phyloP scores from a whole-genome alignment of 1,140 invertebrate species.

The Formica exsecta region DNA sequence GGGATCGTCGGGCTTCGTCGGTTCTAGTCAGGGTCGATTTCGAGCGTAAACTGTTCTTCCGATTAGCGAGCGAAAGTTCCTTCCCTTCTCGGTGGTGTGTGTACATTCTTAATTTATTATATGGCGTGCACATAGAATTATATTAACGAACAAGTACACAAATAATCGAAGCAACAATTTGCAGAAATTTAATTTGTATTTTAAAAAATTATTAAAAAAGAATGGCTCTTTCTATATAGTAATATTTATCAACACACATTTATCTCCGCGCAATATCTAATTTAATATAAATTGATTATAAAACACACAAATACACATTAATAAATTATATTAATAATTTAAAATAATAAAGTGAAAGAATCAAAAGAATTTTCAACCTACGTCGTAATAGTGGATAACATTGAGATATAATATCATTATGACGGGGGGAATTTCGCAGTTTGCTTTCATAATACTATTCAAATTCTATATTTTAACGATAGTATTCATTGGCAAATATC shows the following conservation, averaged over 20 bases:
- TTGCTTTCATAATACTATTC: conserved; percentile 16
- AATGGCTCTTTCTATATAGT: neutral
- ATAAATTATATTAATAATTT: neutral
- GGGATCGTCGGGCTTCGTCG: conserved; percentile 66
- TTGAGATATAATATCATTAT: conserved; percentile 22
- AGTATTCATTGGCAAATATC: conserved; percentile 1
- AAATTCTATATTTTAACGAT: conserved; percentile 29
- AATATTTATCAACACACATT: neutral
- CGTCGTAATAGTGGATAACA: conserved; percentile 22
- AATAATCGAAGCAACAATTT: neutral
- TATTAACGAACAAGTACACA: conserved; percentile 28
- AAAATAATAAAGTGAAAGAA: conserved; percentile 1
- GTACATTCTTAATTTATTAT: conserved; percentile 2
- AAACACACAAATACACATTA: neutral
- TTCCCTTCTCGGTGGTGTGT: neutral
- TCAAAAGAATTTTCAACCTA: neutral
- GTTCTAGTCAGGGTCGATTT: conserved; percentile 73
- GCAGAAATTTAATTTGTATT: neutral
- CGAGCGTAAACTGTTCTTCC: conserved; percentile 71
- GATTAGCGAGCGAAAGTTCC: conserved; percentile 67
- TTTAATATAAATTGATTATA: neutral
- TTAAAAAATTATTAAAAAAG: neutral
- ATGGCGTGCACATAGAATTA: conserved; percentile 28
- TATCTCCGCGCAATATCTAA: neutral
- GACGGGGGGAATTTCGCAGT: neutral